Evolutionary conservation across 2,113 vertebrate genomes (phyloP), one percentile per base, ranked within the genome.

Genomic region (Cryptoleucopteryx plumbea): DNA sequence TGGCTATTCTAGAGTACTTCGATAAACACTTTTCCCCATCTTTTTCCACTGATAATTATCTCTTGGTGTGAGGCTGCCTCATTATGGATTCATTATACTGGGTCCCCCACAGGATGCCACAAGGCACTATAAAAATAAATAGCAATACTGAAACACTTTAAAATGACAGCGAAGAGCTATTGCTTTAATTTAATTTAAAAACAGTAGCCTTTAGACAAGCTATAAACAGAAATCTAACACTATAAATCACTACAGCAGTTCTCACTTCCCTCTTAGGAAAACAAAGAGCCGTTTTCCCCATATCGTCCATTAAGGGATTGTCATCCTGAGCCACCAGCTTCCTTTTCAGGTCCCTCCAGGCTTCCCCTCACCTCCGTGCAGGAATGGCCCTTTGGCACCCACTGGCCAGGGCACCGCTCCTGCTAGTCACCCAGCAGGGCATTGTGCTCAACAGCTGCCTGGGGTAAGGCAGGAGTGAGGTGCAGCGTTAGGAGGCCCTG

Each of bases 131-230:
- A 38, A 78, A 86, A 92, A 92, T 48, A 86, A 94, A 81, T 8
- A 87, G 48, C 34, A 8, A 45, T 61, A 47, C 47, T 61, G 80
- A 75, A 91, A 72, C 61, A 34, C 74, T 84, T 87, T 11, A 56
- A 66, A 56, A 63, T 61, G 48, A 77, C 90, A 94, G 40, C 4
- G 2, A 86, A 72, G 65, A 96, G 65, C 42, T 93, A 87, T 32
- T 61, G 66, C 65, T 95, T 94, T 94, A 82, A 95, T 95, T 87
- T 93, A 83, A 77, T 77, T 87, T 91, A 3, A 72, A 75, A 94
- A 86, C 6, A 43, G 65, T 82, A 71, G 52, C 70, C 84, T 67
- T 70, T 68, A 89, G 52, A 79, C 22, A 43, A 89, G 16, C 27
- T 55, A 86, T 67, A 82, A 93, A 82, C 29, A 85, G 68, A 89